These are phyloP conservation scores for Tokudaia tokunoshimensis DNA, from an alignment of 2,797 vertebrate species.

Conservation along the genomic window DNA sequence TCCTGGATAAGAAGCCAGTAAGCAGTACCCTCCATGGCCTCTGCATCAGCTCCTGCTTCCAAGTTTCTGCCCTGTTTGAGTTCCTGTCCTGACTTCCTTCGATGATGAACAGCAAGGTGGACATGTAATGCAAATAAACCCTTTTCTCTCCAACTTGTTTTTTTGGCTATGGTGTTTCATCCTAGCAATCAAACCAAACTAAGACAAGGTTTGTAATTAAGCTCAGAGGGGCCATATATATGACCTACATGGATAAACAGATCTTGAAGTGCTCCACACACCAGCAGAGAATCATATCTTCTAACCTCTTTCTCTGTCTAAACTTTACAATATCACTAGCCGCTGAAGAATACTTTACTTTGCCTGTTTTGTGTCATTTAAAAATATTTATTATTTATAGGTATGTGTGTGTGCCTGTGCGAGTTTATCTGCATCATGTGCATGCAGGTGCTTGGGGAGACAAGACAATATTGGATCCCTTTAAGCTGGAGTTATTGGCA, in stretches of 20 bases:
- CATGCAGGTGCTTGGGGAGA: background rate
- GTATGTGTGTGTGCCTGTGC: background rate
- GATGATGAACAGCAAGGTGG: background rate
- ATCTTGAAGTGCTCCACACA: background rate
- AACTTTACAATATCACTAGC: background rate
- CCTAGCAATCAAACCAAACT: background rate
- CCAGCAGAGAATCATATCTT: background rate
- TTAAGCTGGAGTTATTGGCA: background rate
- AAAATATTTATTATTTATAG: background rate
- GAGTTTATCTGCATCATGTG: background rate
- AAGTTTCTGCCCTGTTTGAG: background rate
- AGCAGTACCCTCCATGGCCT: background rate
- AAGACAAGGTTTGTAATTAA: background rate
- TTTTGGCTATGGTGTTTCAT: background rate
- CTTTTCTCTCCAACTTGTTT: background rate
- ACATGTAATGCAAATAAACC: background rate
- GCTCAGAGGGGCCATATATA: background rate
- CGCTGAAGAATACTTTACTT: constrained; percentile 34
- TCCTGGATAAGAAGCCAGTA: background rate
- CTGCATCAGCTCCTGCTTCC: background rate
- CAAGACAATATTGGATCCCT: background rate
- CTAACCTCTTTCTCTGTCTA: background rate
- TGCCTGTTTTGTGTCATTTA: constrained; percentile 7
- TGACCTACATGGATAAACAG: background rate
- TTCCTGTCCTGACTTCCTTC: background rate